Percentiles rank a stretch among this genome's conserved stretches.
Conservation (phyloP, 2,797 vertebrate genomes). For the Syngnathus rostellatus region DNA sequence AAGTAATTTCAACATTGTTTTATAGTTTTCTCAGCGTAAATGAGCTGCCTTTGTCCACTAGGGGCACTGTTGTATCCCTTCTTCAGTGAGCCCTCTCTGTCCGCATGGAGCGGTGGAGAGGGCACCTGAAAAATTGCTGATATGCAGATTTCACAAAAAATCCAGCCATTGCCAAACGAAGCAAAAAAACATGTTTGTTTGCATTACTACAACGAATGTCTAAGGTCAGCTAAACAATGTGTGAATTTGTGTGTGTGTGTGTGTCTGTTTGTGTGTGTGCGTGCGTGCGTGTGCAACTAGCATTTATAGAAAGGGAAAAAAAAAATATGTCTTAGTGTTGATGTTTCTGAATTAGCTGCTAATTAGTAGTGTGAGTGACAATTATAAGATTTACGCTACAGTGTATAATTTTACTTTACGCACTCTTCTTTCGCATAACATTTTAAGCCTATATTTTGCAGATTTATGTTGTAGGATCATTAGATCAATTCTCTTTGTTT, state of each 20-base stretch:
- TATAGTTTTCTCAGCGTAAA: slow-evolving; percentile 16
- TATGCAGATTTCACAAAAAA: slow-evolving; percentile 84
- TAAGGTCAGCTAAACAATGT: slow-evolving; percentile 63
- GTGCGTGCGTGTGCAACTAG: slow-evolving; percentile 9
- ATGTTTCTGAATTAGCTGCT: slow-evolving; percentile 44
- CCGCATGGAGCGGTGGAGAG: slow-evolving; percentile 31
- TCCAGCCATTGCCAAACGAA: slow-evolving; percentile 72
- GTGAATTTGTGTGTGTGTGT: slow-evolving; percentile 21
- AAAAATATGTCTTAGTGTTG: slow-evolving; percentile 9
- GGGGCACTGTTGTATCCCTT: slow-evolving; percentile 48
- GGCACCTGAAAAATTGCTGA: slow-evolving; percentile 78
- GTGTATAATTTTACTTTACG: not conserved
- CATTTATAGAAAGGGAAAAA: not conserved
- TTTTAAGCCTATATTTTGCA: not conserved
- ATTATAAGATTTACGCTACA: not conserved
- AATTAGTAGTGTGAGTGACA: slow-evolving; percentile 22
- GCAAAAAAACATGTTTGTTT: slow-evolving; percentile 78
- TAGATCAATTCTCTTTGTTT: slow-evolving; percentile 8
- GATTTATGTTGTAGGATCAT: slow-evolving; percentile 5
- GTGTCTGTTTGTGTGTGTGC: slow-evolving; percentile 25
- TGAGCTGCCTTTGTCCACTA: slow-evolving; percentile 35
- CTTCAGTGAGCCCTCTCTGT: slow-evolving; percentile 56
- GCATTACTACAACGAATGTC: slow-evolving; percentile 67
- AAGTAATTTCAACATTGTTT: slow-evolving; percentile 16
- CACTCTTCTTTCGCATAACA: not conserved